These are phyloP conservation scores for Drosophila micromelanica DNA, from an alignment of 1,140 invertebrate genomes.

Conservation along the genomic window DNA sequence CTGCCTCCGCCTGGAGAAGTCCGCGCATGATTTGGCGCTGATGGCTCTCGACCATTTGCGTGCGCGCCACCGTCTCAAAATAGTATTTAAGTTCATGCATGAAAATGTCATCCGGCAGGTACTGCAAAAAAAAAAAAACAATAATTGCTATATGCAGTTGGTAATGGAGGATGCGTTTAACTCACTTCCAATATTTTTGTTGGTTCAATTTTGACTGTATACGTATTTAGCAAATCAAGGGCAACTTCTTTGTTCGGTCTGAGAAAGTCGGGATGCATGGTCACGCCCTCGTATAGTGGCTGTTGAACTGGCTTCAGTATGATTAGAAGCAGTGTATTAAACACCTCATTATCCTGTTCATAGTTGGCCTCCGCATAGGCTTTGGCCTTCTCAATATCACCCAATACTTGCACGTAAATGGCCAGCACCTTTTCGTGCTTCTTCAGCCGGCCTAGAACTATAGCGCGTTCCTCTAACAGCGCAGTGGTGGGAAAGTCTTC, in stretches of 20 bases:
- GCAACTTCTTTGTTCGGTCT: slow-evolving; percentile 91
- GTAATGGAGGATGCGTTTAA: background rate
- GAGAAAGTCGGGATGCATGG: slow-evolving; percentile 86
- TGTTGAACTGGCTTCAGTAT: slow-evolving; percentile 87
- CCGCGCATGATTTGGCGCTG: slow-evolving; percentile 92
- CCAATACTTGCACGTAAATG: slow-evolving; percentile 94
- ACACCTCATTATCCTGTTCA: slow-evolving; percentile 87
- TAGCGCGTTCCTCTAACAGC: slow-evolving; percentile 96
- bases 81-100: slow-evolving; percentile 90
- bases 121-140: slow-evolving; percentile 37
- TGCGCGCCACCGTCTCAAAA: slow-evolving; percentile 91
- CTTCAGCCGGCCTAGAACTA: slow-evolving; percentile 94
- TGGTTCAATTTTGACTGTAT: slow-evolving; percentile 93
- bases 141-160: slow-evolving; percentile 4
- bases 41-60: slow-evolving; percentile 89
- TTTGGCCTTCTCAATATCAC: slow-evolving; percentile 92
- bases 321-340: slow-evolving; percentile 88
- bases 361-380: slow-evolving; percentile 93
- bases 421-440: slow-evolving; percentile 96
- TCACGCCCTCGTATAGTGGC: slow-evolving; percentile 85
- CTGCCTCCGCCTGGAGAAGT: slow-evolving; percentile 92
- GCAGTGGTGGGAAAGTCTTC: slow-evolving; percentile 94
- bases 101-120: slow-evolving; percentile 91
- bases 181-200: slow-evolving; percentile 86
- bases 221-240: slow-evolving; percentile 91